These are phyloP conservation scores for Drosophila testacea DNA, from an alignment of 2,888 invertebrate species.

Conservation along the genomic window DNA sequence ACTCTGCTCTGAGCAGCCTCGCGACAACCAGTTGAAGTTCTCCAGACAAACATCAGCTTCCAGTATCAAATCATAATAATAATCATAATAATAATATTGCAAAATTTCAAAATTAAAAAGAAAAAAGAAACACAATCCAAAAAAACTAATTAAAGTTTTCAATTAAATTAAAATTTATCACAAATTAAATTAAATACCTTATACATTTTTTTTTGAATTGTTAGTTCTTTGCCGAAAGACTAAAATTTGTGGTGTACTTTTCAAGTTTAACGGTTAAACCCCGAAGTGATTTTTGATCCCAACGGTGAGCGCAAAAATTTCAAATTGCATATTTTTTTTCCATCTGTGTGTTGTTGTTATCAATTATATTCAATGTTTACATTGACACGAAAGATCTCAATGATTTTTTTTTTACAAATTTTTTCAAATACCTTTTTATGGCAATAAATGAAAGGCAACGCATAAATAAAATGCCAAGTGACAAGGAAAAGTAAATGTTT, in stretches of 20 bases:
- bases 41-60: constrained; percentile 1
- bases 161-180: background rate
- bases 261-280: constrained; percentile 51
- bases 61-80: background rate
- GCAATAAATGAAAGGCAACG: background rate
- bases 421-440: constrained; percentile 22
- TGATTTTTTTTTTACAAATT: constrained; percentile 23
- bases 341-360: constrained; percentile 18
- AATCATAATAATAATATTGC: background rate
- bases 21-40: constrained; percentile 77
- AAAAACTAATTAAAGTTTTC: constrained; percentile 3
- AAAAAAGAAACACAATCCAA: no score
- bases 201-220: constrained; percentile 9
- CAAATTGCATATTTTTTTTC: constrained; percentile 32
- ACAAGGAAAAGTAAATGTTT: constrained; percentile 17
- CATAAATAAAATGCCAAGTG: constrained; percentile 43
- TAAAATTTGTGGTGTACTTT: constrained; percentile 28
- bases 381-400: constrained; percentile 11
- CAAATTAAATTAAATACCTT: background rate
- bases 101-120: constrained; percentile 16
- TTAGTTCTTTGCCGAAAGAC: constrained; percentile 7
- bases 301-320: constrained; percentile 55
- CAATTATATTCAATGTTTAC: constrained; percentile 9
- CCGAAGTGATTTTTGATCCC: constrained; percentile 40
- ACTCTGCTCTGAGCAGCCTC: constrained; percentile 59